Percentiles rank a stretch among this genome's conserved stretches.
Evolutionary conservation across 1,140 invertebrate species (phyloP).

Genomic region (Brachionus rubens): DNA sequence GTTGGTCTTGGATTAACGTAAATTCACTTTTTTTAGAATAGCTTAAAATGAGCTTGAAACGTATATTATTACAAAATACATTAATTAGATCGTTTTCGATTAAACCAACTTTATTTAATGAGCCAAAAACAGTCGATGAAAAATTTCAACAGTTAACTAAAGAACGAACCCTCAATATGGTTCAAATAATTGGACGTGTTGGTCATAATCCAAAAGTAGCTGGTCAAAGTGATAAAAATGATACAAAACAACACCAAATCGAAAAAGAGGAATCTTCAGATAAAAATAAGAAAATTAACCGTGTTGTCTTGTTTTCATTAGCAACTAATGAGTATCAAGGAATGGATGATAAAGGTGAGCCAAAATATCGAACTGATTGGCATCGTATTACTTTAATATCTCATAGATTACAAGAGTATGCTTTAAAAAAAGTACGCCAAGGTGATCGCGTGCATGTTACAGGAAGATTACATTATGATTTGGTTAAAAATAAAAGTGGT

Average conservation of each 20-base stretch:
- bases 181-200: slow-evolving; percentile 45
- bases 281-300: not conserved
- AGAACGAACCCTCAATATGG: slow-evolving; percentile 38
- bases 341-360: slow-evolving; percentile 4
- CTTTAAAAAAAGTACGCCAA: slow-evolving; percentile 39
- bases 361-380: slow-evolving; percentile 42
- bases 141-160: not conserved
- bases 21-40: not conserved
- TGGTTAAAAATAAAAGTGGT: slow-evolving; percentile 40
- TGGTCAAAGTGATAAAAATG: slow-evolving; percentile 22
- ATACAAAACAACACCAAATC: not conserved
- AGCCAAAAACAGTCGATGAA: not conserved
- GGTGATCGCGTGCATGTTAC: slow-evolving; percentile 44
- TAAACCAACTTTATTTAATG: not conserved
- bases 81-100: slow-evolving; percentile 3
- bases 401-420: not conserved
- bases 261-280: not conserved
- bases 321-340: slow-evolving; percentile 47
- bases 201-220: slow-evolving; percentile 41
- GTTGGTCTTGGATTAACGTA: too few species aligned
- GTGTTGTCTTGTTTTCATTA: slow-evolving; percentile 29
- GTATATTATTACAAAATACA: slow-evolving; percentile 8
- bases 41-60: slow-evolving; percentile 29
- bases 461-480: slow-evolving; percentile 43
- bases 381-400: slow-evolving; percentile 40